These are phyloP conservation scores for Capromys pilorides DNA, from an alignment of 2,797 vertebrate species.

Conservation along the genomic window DNA sequence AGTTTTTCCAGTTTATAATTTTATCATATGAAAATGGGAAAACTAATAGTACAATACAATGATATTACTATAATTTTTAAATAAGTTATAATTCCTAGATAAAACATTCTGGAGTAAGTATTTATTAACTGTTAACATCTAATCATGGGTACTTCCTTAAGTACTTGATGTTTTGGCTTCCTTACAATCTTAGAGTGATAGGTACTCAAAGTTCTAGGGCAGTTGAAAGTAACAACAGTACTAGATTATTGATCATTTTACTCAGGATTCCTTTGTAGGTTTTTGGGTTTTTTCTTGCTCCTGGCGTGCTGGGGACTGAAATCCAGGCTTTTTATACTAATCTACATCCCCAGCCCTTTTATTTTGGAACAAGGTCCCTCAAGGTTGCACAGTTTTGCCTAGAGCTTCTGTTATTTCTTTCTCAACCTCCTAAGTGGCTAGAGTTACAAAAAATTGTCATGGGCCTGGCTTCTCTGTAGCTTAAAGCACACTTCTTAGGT, in stretches of 20 bases:
- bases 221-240: background rate
- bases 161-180: background rate
- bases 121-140: background rate
- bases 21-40: background rate
- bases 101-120: background rate
- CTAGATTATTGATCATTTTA: background rate
- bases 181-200: background rate
- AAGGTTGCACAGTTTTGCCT: background rate
- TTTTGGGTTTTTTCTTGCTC: background rate
- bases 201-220: background rate
- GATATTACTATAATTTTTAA: background rate
- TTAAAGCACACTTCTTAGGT: background rate
- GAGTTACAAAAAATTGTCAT: background rate
- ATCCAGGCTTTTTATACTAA: background rate
- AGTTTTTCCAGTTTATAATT: background rate
- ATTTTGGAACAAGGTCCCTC: background rate
- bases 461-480: background rate
- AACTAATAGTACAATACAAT: background rate
- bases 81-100: background rate
- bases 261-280: background rate
- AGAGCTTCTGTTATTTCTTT: background rate
- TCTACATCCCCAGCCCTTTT: background rate
- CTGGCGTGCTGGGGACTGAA: background rate
- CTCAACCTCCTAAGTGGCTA: background rate
- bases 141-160: background rate